Conservation (phyloP, 2,888 invertebrate species). For the Spisula subtruncata region DNA sequence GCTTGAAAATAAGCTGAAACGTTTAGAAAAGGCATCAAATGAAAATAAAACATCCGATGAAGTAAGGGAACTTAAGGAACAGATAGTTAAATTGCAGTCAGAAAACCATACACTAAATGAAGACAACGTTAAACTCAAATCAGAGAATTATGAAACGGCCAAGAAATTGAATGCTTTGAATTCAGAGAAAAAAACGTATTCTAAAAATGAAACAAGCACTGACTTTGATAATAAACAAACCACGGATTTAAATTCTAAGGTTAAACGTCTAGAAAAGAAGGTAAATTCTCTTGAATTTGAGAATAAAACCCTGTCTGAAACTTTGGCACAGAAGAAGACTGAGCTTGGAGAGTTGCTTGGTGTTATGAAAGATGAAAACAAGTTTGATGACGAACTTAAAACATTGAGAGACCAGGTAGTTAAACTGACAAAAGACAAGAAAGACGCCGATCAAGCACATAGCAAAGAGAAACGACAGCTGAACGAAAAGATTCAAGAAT, state of each 20-base stretch:
- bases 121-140: conserved; percentile 78
- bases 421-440: conserved; percentile 66
- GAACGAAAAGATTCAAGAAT: conserved; percentile 60
- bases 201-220: conserved; percentile 59
- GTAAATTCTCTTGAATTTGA: conserved; percentile 70
- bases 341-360: conserved; percentile 72
- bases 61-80: conserved; percentile 71
- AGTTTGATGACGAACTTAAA: conserved; percentile 74
- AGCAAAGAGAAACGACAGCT: conserved; percentile 65
- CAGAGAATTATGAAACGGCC: conserved; percentile 72
- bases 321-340: conserved; percentile 70
- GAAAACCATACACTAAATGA: conserved; percentile 75
- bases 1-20: conserved; percentile 72
- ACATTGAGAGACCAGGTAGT: conserved; percentile 64
- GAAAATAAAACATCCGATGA: conserved; percentile 50
- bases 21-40: conserved; percentile 63
- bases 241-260: conserved; percentile 61
- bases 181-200: conserved; percentile 69
- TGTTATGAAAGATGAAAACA: conserved; percentile 76
- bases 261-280: conserved; percentile 64
- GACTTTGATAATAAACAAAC: conserved; percentile 71
- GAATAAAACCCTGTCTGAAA: conserved; percentile 72
- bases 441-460: conserved; percentile 63
- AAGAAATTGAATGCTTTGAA: conserved; percentile 73
- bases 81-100: conserved; percentile 73